Base-by-base conservation (phyloP, 64 coral and sea anemone species). In the Hydrozoanthus tunicans region DNA sequence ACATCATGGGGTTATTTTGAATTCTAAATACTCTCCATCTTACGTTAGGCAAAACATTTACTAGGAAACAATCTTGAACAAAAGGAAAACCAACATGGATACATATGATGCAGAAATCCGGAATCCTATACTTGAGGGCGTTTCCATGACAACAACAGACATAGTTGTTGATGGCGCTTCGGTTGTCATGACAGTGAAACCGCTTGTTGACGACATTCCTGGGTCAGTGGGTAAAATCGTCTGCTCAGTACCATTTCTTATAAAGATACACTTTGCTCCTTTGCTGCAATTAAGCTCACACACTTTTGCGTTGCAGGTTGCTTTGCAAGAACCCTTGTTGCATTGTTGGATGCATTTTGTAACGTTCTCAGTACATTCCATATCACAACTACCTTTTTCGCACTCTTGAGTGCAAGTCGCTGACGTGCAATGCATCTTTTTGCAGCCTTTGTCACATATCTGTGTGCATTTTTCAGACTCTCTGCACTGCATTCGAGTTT, bases 311-410 rank as follows among this genome's bases (percentile, higher is more conserved):
- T 88, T 14, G 67, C 84, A 88, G 74, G 74, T 25, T 24, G 74
- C 74, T 73, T 73, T 88, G 53, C 84, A 88, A 5, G 84, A 25
- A 20, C 56, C 69, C 27, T 74, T 70, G 20, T 51, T 56, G 24
- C 84, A 88, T 26, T 75, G 59, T 51, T 88, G 84, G 5, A 17
- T 70, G 56, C 84, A 88, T 27, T 88, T 23, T 8, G 17, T 73
- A 15, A 88, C 84, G 4, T 75, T 56, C 5, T 56, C n/a, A 5
- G 84, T 88, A 25, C 84, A 88, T 24, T 88, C 84, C 84, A 88
- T 88, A 10, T 60, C 54, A 17, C 84, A 88, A 59, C 58, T 55
- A 5, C 84, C 84, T 3, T 12, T 57, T 15, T 88, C 25, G 25
- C 84, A 88, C 59, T 88, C 68, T n/a, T 88, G 84, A 9, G 55